A percentile compares a stretch with the other conserved stretches of the same genome.
phyloP scores from a whole-genome alignment of 1,140 invertebrate species.

The Rhagoletis pomonella region DNA sequence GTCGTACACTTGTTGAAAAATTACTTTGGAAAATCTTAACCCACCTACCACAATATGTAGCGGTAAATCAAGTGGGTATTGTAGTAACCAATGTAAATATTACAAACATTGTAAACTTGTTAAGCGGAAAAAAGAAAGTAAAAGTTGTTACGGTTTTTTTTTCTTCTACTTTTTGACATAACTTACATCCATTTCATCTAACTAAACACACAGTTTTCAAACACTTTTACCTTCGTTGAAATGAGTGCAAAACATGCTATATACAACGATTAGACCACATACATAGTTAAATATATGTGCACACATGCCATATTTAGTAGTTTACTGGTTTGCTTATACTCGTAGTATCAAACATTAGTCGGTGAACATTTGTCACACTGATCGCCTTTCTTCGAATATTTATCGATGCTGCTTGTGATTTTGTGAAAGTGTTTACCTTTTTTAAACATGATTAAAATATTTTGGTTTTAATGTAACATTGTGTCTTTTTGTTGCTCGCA shows the following conservation, averaged over 20 bases:
- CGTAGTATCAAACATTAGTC: not conserved
- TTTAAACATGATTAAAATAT: not conserved
- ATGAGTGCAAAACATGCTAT: not conserved
- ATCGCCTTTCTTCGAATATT: slow-evolving; percentile 17
- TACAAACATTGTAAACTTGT: not conserved
- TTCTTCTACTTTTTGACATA: not conserved
- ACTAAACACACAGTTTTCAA: not conserved
- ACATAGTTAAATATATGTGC: not conserved
- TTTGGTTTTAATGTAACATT: not conserved
- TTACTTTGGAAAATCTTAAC: too few species aligned
- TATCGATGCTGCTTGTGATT: not conserved
- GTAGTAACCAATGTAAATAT: not conserved
- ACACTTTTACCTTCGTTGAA: slow-evolving; percentile 18
- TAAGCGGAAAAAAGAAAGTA: slow-evolving; percentile 4
- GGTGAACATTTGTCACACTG: slow-evolving; percentile 14
- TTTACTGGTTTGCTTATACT: not conserved
- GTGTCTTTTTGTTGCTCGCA: not conserved
- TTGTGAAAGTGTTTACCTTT: slow-evolving; percentile 45
- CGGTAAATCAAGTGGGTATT: too few species aligned
- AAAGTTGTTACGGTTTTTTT: slow-evolving; percentile 20
- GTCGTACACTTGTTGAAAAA: too few species aligned
- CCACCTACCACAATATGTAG: too few species aligned
- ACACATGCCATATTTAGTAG: not conserved
- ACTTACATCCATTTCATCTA: not conserved
- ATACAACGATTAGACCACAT: slow-evolving; percentile 21